phyloP scores from a whole-genome alignment of 2,113 vertebrate species.

The Siniperca chuatsi region DNA sequence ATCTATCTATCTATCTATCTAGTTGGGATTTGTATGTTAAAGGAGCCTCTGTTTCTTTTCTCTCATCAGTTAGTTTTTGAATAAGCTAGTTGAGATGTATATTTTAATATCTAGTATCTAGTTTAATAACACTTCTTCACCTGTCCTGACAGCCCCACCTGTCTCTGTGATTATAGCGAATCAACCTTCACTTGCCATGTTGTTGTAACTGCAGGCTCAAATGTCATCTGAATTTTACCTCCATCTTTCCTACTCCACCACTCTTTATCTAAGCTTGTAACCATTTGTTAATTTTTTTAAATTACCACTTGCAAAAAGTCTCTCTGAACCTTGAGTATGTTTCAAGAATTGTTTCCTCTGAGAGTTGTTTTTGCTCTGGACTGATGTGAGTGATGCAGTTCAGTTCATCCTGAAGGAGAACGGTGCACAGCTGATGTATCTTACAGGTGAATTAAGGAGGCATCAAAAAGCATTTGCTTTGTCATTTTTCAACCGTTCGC shows the following conservation, averaged over 20 bases:
- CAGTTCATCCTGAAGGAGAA: slow-evolving; percentile 4
- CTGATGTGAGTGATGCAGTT: neutral
- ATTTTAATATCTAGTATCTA: neutral
- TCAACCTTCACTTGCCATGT: neutral
- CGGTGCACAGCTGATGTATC: neutral
- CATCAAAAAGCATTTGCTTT: neutral
- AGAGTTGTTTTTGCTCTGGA: neutral
- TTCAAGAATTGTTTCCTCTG: neutral
- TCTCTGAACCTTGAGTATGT: too few species aligned
- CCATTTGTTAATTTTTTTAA: neutral
- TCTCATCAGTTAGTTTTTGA: neutral
- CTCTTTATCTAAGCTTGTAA: neutral
- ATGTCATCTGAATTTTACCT: neutral
- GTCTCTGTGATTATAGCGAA: slow-evolving; percentile 3
- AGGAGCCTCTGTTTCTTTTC: too few species aligned
- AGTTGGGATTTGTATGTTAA: neutral
- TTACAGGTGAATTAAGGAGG: slow-evolving; percentile 6
- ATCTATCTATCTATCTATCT: neutral
- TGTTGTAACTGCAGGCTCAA: neutral
- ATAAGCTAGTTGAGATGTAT: neutral
- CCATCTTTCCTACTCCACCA: neutral
- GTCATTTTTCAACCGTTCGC: neutral
- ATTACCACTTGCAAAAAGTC: neutral
- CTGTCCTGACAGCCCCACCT: slow-evolving; percentile 12
- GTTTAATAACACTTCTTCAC: neutral